phyloP scores from a whole-genome alignment of 2,113 vertebrate species.

The Pygoscelis adeliae region DNA sequence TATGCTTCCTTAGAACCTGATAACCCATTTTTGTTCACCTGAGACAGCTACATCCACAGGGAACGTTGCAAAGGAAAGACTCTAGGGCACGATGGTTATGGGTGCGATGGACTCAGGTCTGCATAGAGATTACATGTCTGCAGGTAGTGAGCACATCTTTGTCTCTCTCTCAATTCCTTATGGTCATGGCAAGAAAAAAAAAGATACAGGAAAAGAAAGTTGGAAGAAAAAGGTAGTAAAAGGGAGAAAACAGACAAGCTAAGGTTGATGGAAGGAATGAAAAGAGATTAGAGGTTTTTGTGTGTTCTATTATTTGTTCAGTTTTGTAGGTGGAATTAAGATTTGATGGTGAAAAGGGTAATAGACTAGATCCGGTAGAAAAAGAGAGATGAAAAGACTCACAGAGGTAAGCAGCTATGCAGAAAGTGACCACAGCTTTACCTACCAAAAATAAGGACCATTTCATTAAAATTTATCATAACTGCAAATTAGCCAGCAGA shows the following conservation, averaged over 20 bases:
- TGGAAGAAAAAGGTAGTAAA: not conserved
- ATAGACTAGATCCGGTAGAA: not conserved
- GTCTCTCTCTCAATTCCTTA: not conserved
- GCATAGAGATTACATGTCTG: not conserved
- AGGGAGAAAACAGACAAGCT: not conserved
- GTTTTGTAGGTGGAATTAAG: not conserved
- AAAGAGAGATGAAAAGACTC: not conserved
- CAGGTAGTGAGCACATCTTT: not conserved
- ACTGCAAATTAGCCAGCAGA: not conserved
- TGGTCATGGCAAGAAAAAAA: not conserved
- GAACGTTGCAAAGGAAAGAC: not conserved
- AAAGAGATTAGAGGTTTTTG: not conserved
- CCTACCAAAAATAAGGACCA: not conserved
- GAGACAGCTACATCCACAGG: not conserved
- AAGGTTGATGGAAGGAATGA: not conserved
- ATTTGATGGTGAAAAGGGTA: not conserved
- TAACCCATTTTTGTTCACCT: not conserved
- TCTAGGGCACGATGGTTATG: not conserved
- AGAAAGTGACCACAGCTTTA: not conserved
- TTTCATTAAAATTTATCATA: not conserved
- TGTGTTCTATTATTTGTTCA: not conserved
- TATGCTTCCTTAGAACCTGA: not conserved
- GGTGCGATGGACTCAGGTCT: not conserved
- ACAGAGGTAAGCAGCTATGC: not conserved
- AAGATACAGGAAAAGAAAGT: not conserved